phyloP scores from a whole-genome alignment of 2,113 vertebrate species.

The Delphinapterus leucas region DNA sequence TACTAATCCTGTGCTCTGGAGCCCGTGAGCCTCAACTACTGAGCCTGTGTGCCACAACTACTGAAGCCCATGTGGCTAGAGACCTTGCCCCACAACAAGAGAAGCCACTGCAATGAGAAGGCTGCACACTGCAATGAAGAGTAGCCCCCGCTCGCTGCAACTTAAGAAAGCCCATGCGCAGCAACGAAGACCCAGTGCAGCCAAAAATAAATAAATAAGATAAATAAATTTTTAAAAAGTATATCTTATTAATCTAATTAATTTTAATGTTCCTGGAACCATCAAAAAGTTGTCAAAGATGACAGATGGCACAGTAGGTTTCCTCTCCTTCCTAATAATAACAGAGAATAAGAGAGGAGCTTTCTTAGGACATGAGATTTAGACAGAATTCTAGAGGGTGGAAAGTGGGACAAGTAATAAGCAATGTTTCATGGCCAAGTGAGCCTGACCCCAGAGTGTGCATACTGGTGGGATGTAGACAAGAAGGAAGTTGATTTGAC shows the following conservation, averaged over 20 bases:
- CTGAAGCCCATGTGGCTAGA: too few relatives aligned
- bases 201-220: too few relatives aligned
- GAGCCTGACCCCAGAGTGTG: neutral
- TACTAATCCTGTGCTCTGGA: too few relatives aligned
- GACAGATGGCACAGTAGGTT: neutral
- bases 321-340: neutral
- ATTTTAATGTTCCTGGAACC: neutral
- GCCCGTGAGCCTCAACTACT: too few relatives aligned
- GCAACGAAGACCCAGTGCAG: too few relatives aligned
- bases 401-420: neutral
- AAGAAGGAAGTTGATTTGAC: neutral
- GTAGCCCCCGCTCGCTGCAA: too few relatives aligned
- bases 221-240: neutral
- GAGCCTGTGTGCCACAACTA: too few relatives aligned
- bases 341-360: neutral
- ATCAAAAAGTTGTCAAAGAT: neutral
- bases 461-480: neutral
- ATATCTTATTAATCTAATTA: neutral
- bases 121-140: too few relatives aligned
- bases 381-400: neutral
- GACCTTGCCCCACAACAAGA: too few relatives aligned
- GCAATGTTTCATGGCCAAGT: neutral
- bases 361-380: neutral
- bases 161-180: too few relatives aligned
- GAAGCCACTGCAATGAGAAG: too few relatives aligned